Percentiles rank a stretch among this genome's conserved stretches.
Conservation (phyloP, 2,113 vertebrate genomes). For the Chaetura pelagica region DNA sequence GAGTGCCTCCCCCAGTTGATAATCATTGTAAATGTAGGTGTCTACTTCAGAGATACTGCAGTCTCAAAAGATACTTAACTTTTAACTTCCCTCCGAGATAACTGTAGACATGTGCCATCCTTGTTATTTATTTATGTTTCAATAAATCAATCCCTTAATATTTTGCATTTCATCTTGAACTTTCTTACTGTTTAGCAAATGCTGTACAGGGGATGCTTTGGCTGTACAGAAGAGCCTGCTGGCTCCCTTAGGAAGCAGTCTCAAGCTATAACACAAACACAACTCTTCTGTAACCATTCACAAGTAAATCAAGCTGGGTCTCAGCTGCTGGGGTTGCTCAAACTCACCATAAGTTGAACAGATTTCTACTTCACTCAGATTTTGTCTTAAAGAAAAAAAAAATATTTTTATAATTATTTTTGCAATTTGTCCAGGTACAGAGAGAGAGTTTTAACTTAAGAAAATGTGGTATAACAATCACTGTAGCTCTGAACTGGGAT, state of each 20-base stretch:
- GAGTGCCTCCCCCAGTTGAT: background rate
- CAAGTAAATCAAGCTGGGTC: background rate
- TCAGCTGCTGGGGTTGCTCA: background rate
- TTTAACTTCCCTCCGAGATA: background rate
- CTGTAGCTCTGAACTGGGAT: background rate
- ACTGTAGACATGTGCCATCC: background rate
- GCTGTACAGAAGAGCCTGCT: background rate
- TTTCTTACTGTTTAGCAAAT: background rate
- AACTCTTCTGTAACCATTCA: background rate
- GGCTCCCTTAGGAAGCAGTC: background rate
- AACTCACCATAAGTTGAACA: rapidly evolving
- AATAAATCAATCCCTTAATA: constrained; percentile 51
- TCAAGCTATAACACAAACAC: rapidly evolving
- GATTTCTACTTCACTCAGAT: background rate
- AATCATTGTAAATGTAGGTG: rapidly evolving
- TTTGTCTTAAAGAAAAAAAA: background rate
- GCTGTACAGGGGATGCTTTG: background rate
- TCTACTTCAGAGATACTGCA: background rate
- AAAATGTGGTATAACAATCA: background rate
- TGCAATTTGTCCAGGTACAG: background rate
- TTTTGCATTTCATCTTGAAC: background rate
- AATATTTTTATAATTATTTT: no score
- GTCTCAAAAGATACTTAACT: background rate
- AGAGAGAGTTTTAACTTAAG: background rate
- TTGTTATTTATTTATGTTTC: constrained; percentile 56